These are phyloP conservation scores for Paguma larvata DNA, from an alignment of 2,797 vertebrate species.

Conservation along the genomic window DNA sequence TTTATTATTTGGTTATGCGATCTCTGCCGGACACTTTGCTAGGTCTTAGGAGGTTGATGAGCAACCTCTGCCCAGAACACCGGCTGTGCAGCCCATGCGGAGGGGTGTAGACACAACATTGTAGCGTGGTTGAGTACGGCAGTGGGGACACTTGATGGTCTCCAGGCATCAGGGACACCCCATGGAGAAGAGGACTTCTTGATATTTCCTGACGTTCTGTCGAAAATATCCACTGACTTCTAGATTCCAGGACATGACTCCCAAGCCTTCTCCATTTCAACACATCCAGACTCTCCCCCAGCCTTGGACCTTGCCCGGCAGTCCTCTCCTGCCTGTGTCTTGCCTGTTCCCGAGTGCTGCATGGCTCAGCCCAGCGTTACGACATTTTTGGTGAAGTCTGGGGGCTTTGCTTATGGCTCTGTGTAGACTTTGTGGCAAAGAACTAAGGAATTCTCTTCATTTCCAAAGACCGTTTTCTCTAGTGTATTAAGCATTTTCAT, in stretches of 20 bases:
- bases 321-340: not conserved
- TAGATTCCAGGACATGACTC: not conserved
- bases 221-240: not conserved
- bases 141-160: too few relatives aligned
- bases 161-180: not conserved
- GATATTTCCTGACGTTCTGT: not conserved
- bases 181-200: not conserved
- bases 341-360: not conserved
- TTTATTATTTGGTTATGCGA: not conserved
- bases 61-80: not conserved
- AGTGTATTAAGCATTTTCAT: not conserved
- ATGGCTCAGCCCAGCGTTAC: not conserved
- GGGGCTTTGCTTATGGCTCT: not conserved
- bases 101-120: not conserved
- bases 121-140: rapidly evolving
- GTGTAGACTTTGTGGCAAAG: not conserved
- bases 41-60: not conserved
- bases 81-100: not conserved
- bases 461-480: slow-evolving; percentile 12
- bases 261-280: not conserved
- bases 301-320: not conserved
- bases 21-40: not conserved
- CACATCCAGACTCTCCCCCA: not conserved
- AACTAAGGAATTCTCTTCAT: not conserved
- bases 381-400: not conserved